Conservation (phyloP, 2,888 invertebrate genomes). For the Pollenia griseotomentosa region DNA sequence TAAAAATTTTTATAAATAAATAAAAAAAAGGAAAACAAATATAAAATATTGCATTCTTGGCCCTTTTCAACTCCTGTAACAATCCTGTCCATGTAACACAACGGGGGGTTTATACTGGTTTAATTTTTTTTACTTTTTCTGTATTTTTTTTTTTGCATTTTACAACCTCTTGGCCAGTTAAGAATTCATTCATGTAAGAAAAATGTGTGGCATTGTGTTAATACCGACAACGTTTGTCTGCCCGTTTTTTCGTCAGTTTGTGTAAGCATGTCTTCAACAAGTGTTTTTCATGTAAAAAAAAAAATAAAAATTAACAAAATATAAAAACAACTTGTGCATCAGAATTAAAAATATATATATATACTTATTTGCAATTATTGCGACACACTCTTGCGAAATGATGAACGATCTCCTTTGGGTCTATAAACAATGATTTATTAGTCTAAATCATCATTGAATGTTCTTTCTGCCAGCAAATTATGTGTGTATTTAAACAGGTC, state of each 20-base stretch:
- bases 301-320: constrained; percentile 12
- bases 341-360: constrained; percentile 33
- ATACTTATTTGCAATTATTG: constrained; percentile 69
- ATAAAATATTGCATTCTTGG: constrained; percentile 32
- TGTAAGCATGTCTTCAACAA: constrained; percentile 66
- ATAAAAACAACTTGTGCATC: constrained; percentile 29
- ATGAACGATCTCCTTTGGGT: constrained; percentile 73
- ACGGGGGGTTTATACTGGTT: constrained; percentile 58
- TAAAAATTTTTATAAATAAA: not conserved
- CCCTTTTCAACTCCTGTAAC: constrained; percentile 51
- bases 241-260: constrained; percentile 45
- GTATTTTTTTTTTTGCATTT: not conserved
- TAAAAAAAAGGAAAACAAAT: not conserved
- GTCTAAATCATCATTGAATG: constrained; percentile 65
- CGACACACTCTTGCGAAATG: constrained; percentile 69
- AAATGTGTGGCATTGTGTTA: constrained; percentile 70
- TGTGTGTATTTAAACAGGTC: constrained; percentile 69
- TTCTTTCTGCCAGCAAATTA: constrained; percentile 58
- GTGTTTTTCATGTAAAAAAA: constrained; percentile 51
- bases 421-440: constrained; percentile 73
- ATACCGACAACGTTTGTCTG: constrained; percentile 62
- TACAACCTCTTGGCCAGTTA: constrained; percentile 47
- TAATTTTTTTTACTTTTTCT: constrained; percentile 21
- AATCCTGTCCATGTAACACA: constrained; percentile 61
- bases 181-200: constrained; percentile 72